Conservation (phyloP, 2,797 vertebrate species). For the Salmo trutta region DNA sequence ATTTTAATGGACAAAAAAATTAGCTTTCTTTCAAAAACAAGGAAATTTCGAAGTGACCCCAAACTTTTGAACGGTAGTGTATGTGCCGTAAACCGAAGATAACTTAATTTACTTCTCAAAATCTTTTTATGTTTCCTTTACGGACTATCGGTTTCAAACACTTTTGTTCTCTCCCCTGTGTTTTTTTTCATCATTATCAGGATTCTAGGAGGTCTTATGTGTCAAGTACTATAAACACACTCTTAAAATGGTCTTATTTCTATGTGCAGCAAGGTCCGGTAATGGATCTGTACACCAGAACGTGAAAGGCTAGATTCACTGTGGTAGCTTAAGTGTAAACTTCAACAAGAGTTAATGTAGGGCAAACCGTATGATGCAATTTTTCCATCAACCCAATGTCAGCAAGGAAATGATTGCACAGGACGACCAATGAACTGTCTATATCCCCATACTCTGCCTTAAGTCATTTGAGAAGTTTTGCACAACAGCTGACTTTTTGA, state of each 20-base stretch:
- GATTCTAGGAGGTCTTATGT: not conserved
- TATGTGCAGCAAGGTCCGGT: not conserved
- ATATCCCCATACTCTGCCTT: too few relatives aligned
- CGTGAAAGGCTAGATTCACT: not conserved
- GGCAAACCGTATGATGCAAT: not conserved
- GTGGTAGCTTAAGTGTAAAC: not conserved
- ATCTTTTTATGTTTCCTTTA: too few relatives aligned
- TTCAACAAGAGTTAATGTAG: not conserved
- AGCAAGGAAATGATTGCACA: too few relatives aligned
- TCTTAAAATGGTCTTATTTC: not conserved
- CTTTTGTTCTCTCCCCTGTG: not conserved
- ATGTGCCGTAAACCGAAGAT: not conserved
- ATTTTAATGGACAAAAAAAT: too few relatives aligned
- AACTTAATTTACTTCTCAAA: not conserved
- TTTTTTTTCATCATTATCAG: not conserved
- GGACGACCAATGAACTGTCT: too few relatives aligned
- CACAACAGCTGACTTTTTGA: too few relatives aligned
- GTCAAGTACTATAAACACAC: not conserved
- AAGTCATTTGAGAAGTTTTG: not conserved
- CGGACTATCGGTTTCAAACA: not conserved
- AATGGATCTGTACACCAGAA: not conserved
- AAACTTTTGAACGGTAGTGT: too few relatives aligned
- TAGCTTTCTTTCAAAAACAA: too few relatives aligned
- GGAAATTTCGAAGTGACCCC: too few relatives aligned
- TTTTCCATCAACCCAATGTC: too few relatives aligned